Base-by-base conservation (phyloP, 1,140 invertebrate genomes). In the Drosophila mojavensis region DNA sequence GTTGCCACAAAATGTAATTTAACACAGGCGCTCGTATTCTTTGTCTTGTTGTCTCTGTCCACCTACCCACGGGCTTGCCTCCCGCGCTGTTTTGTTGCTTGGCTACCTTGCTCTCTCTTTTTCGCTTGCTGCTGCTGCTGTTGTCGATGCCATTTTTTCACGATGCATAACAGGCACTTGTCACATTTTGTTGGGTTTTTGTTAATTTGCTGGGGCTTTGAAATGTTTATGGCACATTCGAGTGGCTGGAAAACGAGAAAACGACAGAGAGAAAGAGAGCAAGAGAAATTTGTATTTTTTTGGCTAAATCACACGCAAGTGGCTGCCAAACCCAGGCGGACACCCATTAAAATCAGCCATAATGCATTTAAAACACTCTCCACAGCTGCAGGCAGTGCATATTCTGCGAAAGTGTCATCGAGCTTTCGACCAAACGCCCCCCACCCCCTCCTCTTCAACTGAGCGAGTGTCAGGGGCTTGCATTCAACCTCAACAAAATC, bases 151-250 rank as follows among this genome's bases (percentile, higher is more conserved):
- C n/a, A 26, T 30, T 47, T 47, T 47, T 30, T 59, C 43, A 43
- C 47, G 26, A 24, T 4, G 45, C 45, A 58, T 41, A 67, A 51
- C 33, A 30, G 43, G 64, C 54, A 67, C 64, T 67, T 67, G 64
- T 50, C 54, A 51, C 54, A 67, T 59, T 67, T 17, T 33, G 53
- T 47, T 47, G 41, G 41, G 54, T 67, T 67, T 59, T 58, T 67
- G 64, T 58, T 67, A 58, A 58, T 58, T 58, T 58, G 45, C 45
- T 20, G 45, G 33, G 36, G 47, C 56, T 67, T 67, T 58, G 43
- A 67, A 50, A 67, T 67, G 64, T 67, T 67, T 51, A 59, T 67
- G 64, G 54, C 54, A 67, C 45, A 51, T 67, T 67, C 45, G 54
- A 67, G 64, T 67, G 64, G 13, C 54, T 66, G 64, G 41, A 36